Evolutionary conservation across 2,113 vertebrate species (phyloP).

Genomic region (Aleadryas rufinucha): DNA sequence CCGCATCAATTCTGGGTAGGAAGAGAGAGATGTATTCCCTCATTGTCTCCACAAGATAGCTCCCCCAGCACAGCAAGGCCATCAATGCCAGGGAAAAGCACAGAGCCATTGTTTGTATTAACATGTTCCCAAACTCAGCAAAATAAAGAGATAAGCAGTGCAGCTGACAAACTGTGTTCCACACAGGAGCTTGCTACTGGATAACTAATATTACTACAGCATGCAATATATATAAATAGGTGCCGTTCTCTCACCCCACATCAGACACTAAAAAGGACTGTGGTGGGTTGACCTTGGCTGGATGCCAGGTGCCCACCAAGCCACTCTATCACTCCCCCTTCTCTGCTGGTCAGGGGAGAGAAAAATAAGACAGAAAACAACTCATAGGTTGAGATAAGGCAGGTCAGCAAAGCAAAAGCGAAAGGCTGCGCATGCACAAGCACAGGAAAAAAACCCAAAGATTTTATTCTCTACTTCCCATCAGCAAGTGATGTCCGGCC

Average conservation of each 20-base stretch:
- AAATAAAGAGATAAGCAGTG: not conserved
- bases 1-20: not conserved
- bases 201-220: not conserved
- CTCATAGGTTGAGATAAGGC: not conserved
- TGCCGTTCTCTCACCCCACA: not conserved
- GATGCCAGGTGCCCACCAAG: not conserved
- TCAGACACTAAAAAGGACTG: not conserved
- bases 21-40: not conserved
- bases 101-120: not conserved
- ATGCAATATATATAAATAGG: not conserved
- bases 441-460: not conserved
- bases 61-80: not conserved
- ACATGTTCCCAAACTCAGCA: slow-evolving; percentile 1
- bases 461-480: not conserved
- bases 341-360: not conserved
- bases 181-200: not conserved
- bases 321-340: not conserved
- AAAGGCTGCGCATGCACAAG: not conserved
- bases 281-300: not conserved
- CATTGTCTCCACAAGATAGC: not conserved
- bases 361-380: not conserved
- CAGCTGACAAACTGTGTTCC: not conserved
- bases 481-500: not conserved
- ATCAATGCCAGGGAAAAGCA: not conserved
- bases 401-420: not conserved